Conservation (phyloP, 2,113 vertebrate species). For the Percopsis transmontana region DNA sequence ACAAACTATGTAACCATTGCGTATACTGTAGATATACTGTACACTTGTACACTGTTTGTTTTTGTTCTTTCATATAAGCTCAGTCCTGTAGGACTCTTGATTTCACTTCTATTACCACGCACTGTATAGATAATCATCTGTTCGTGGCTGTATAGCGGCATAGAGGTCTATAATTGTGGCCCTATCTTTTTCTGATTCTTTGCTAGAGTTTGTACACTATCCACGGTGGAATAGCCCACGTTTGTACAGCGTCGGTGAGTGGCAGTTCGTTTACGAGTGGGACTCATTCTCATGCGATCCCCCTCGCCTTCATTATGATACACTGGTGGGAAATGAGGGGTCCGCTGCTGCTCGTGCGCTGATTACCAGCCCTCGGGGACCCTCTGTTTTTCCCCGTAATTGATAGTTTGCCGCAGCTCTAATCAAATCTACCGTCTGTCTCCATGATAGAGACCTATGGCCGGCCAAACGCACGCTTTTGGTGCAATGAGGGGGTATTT, state of each 20-base stretch:
- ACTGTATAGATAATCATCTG: no score
- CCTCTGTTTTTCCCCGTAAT: constrained; percentile 65
- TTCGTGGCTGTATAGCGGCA: no score
- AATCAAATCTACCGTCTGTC: constrained; percentile 61
- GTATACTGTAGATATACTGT: no score
- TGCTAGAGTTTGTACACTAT: background rate
- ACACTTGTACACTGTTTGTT: background rate
- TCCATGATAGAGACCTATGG: constrained; percentile 55
- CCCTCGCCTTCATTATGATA: constrained; percentile 52
- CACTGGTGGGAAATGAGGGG: constrained; percentile 49
- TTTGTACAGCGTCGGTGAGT: constrained; percentile 19
- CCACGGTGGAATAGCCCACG: background rate
- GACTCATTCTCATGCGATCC: constrained; percentile 38
- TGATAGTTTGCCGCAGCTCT: constrained; percentile 58
- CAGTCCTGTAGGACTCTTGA: background rate
- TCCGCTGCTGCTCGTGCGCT: constrained; percentile 56
- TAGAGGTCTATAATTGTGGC: background rate
- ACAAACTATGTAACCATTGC: no score
- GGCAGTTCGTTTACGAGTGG: constrained; percentile 25
- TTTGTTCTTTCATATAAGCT: background rate
- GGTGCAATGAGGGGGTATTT: constrained; percentile 27
- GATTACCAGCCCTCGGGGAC: constrained; percentile 69
- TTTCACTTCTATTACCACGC: background rate
- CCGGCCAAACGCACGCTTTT: constrained; percentile 29
- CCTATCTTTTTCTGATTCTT: background rate